Conservation (phyloP, 2,888 invertebrate species). For the Arge pagana region DNA sequence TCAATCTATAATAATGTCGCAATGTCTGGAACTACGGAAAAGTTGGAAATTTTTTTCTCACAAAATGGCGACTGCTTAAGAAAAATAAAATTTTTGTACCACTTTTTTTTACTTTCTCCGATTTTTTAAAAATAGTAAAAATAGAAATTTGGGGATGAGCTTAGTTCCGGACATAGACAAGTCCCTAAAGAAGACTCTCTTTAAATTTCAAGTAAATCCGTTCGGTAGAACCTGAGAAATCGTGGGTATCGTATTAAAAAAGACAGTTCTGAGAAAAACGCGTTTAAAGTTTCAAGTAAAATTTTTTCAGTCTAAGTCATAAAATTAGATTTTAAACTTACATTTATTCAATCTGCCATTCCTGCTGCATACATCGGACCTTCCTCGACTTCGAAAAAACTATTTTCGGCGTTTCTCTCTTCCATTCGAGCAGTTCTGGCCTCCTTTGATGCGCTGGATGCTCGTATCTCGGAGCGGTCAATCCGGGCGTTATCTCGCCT, state of each 20-base stretch:
- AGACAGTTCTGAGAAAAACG: constrained; percentile 5
- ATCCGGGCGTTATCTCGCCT: constrained; percentile 10
- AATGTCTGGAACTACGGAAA: constrained; percentile 1
- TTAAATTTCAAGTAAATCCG: constrained; percentile 4
- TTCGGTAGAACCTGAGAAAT: constrained; percentile 7
- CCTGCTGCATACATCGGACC: constrained; percentile 18
- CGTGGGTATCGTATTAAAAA: constrained; percentile 1
- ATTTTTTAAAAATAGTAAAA: no score
- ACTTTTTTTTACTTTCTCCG: neutral
- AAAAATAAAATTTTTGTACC: constrained; percentile 6
- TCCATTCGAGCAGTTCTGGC: neutral
- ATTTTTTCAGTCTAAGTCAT: constrained; percentile 9
- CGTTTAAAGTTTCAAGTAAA: constrained; percentile 6
- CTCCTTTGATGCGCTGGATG: constrained; percentile 6
- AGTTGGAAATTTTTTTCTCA: neutral
- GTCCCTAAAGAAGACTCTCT: constrained; percentile 1
- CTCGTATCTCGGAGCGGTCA: constrained; percentile 15
- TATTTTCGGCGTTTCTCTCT: constrained; percentile 2
- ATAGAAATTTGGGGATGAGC: constrained; percentile 2
- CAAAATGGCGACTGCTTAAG: constrained; percentile 3
- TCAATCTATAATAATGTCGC: constrained; percentile 5
- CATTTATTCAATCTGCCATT: constrained; percentile 8
- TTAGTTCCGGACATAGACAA: neutral
- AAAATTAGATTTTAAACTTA: constrained; percentile 4
- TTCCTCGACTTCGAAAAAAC: neutral